A percentile compares a stretch with the other conserved stretches of the same genome.
phyloP scores from a whole-genome alignment of 2,888 invertebrate species.

The Vandiemenella viatica region DNA sequence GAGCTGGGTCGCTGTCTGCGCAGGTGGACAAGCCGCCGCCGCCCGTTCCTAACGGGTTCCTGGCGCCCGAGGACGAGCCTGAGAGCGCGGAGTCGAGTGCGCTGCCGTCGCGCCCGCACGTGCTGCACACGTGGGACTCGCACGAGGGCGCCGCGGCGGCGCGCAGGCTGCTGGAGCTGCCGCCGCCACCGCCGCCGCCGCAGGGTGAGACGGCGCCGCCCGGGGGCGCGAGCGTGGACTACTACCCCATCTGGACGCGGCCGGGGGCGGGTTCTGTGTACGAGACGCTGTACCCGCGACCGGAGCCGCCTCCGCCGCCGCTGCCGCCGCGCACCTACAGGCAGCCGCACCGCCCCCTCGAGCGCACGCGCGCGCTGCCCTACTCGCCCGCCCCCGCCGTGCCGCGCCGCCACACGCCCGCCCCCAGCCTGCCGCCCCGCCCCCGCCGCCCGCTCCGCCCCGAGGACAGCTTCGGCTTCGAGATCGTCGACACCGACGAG shows the following conservation, averaged over 20 bases:
- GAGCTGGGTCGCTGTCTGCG: too few species aligned
- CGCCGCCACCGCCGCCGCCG: too few species aligned
- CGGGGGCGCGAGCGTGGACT: slow-evolving; percentile 41
- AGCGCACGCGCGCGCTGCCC: slow-evolving; percentile 42
- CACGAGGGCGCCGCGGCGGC: slow-evolving; percentile 28
- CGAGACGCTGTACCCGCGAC: slow-evolving; percentile 22
- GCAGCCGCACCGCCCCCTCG: slow-evolving; percentile 59
- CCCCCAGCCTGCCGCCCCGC: slow-evolving; percentile 21
- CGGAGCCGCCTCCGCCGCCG: slow-evolving; percentile 38
- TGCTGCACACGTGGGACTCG: slow-evolving; percentile 39
- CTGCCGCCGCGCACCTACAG: slow-evolving; percentile 49
- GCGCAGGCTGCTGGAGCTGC: slow-evolving; percentile 21
- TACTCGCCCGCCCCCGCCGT: slow-evolving; percentile 17
- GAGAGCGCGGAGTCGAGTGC: neutral
- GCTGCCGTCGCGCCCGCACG: slow-evolving; percentile 18
- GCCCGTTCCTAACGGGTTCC: slow-evolving; percentile 5
- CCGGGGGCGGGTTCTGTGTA: slow-evolving; percentile 29
- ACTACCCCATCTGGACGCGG: slow-evolving; percentile 50
- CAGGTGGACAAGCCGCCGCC: too few species aligned
- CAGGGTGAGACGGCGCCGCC: slow-evolving; percentile 35
- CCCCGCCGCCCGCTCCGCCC: slow-evolving; percentile 29
- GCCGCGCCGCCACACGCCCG: slow-evolving; percentile 44
- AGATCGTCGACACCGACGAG: slow-evolving; percentile 72
- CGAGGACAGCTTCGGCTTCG: slow-evolving; percentile 70
- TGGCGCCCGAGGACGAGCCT: neutral